Evolutionary conservation across 35 echinoderm and acorn worm genomes (phyloP), one percentile per base, ranked within the genome.

Genomic region (Lytechinus variegatus): DNA sequence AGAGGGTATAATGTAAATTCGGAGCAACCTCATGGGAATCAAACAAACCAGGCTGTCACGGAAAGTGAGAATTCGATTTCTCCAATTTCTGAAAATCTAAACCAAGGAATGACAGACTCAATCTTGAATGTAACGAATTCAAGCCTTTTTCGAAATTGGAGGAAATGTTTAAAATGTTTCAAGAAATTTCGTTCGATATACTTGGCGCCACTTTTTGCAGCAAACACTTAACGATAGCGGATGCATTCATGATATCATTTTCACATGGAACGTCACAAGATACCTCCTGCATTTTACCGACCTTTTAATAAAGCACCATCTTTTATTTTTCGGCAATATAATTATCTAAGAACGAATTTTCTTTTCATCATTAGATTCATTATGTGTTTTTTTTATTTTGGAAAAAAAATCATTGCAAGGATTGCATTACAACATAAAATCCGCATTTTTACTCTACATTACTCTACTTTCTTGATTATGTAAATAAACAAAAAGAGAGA

Each of bases 71-170:
- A 79, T 19, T 5, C 66, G 66, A 79, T 79, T 79, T 79, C 66
- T 79, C 66, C 66, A 4, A 79, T 79, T 79, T n/a, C 66, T 79
- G 66, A 79, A 79, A 79, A 79, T 79, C 66, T 24, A 79, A 79
- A 79, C 66, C 66, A 79, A 24, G 66, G 12, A 24, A 79, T 79
- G 66, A 24, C 66, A 79, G 66, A 24, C 66, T 79, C 66, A 79
- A 79, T 79, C 21, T 79, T 79, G 14, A 79, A 79, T 79, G 66
- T 79, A 79, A 79, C n/a, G 66, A 79, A 79, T 79, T 79, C 66
- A 79, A 79, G 66, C 66, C 33, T 79, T 7, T 24, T 79, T 16
- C 66, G n/a, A 24, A 8, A 79, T 24, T 79, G 16, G 14, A 19
- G 6, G 66, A 79, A 79, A 79, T 24, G 66, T 79, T 79, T 79